Evolutionary conservation across 1,140 invertebrate genomes (phyloP), one percentile per base, ranked within the genome.

Genomic region (Aphis craccivora): DNA sequence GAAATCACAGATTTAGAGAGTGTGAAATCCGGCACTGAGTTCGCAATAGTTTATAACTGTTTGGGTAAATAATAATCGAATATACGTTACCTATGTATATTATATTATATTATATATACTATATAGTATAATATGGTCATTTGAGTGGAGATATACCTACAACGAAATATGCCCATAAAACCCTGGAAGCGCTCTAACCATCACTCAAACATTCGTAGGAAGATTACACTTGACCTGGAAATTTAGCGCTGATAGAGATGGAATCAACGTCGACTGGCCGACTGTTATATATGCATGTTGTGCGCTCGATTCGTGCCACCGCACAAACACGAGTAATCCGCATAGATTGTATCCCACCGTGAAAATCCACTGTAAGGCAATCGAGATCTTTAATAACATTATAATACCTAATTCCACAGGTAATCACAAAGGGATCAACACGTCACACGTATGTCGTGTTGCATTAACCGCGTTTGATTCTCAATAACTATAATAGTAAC

Each of bases 61-160:
- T 76, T 76, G n/a, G 60, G 60, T 76, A 18, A 76, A 76, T 76
- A 76, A 76, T 76, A n/a, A n/a, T 76, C n/a, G n/a, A 76, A 76
- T 76, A n/a, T 60, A 60, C n/a, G n/a, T 30, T 67, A 23, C 1
- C 23, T 30, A n/a, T n/a, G 60, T 76, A 76, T 76, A 76, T 76
- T n/a, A 35, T n/a, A 20, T 76, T n/a, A n/a, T 67, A 67, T n/a
- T 67, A 18, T 76, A 18, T n/a, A n/a, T 76, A 76, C 18, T 76
- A 18, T 76, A 18, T 23, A n/a, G 30, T n/a, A n/a, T n/a, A n/a
- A n/a, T n/a, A n/a, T n/a, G n/a, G n/a, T 35, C 18, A 76, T 76
- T n/a, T 18, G 11, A 76, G 30, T 76, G 60, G 60, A n/a, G 30
- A n/a, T n/a, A 14, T n/a, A 67, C 9, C 9, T 60, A 25, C 25